A percentile compares a stretch with the other conserved stretches of the same genome.
These are phyloP conservation scores for Brevimyrus niger DNA, from an alignment of 2,113 vertebrate species.

Conservation along the genomic window DNA sequence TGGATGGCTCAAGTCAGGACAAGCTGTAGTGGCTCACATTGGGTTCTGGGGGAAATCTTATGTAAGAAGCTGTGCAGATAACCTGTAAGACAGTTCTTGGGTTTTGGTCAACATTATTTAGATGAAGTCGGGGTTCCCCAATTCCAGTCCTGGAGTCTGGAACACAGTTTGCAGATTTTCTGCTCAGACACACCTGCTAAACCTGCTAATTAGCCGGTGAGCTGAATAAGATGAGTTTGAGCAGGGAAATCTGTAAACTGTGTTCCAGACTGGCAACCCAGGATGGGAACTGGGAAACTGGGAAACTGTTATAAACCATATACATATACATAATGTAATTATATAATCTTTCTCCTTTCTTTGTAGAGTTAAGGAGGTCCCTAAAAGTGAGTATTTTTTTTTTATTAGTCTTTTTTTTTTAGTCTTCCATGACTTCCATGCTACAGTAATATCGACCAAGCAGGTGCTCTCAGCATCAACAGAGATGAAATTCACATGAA, in stretches of 20 bases:
- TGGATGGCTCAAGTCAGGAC: background rate
- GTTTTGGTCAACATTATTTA: background rate
- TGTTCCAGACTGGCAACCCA: background rate
- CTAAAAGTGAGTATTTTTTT: slow-evolving; percentile 59
- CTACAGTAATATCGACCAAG: background rate
- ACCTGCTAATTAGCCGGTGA: background rate
- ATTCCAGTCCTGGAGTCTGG: background rate
- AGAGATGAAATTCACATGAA: background rate
- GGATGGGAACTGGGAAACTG: background rate
- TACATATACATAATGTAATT: background rate
- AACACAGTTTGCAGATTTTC: background rate
- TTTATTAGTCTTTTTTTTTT: background rate
- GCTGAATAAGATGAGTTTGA: background rate
- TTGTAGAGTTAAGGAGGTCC: slow-evolving; percentile 56
- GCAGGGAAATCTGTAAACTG: background rate
- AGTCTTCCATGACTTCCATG: background rate
- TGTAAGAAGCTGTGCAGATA: background rate
- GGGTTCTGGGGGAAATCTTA: background rate
- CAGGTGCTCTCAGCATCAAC: background rate
- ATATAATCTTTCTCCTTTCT: slow-evolving; percentile 21
- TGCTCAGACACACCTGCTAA: background rate
- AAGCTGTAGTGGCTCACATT: background rate
- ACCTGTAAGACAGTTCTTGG: background rate
- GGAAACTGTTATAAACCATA: background rate
- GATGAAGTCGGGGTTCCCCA: background rate